Evolutionary conservation across 2,888 invertebrate genomes (phyloP).

Genomic region (Cryptocephalus moraei): DNA sequence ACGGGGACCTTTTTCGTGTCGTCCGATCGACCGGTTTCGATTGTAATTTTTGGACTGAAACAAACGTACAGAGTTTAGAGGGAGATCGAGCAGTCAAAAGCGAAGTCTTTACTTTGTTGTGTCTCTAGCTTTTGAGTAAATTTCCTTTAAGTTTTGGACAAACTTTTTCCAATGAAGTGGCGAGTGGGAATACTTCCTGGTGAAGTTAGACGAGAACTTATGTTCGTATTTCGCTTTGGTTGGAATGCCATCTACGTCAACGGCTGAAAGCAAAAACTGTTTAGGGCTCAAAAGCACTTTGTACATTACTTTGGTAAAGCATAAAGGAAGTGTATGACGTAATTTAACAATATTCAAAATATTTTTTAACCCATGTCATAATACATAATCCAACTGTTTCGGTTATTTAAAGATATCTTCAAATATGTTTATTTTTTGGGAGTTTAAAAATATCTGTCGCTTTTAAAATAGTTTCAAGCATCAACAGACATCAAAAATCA

Average conservation of each 20-base stretch:
- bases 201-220: constrained; percentile 36
- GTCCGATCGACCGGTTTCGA: constrained; percentile 32
- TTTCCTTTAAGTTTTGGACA: constrained; percentile 23
- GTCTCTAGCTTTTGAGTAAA: constrained; percentile 31
- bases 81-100: neutral
- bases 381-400: too few relatives aligned
- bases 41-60: constrained; percentile 33
- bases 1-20: constrained; percentile 22
- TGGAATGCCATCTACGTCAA: constrained; percentile 48
- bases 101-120: constrained; percentile 23
- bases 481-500: neutral
- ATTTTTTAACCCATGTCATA: too few relatives aligned
- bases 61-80: neutral
- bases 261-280: constrained; percentile 42
- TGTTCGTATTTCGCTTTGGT: constrained; percentile 41
- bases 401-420: too few relatives aligned
- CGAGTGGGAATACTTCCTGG: constrained; percentile 29
- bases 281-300: too few relatives aligned
- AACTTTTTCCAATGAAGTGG: constrained; percentile 31
- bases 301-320: too few relatives aligned
- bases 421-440: too few relatives aligned
- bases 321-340: too few relatives aligned
- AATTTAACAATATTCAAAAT: too few relatives aligned
- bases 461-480: too few relatives aligned
- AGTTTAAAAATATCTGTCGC: too few relatives aligned